Base-by-base conservation (phyloP, 2,888 invertebrate species). In the Beris chalybata region DNA sequence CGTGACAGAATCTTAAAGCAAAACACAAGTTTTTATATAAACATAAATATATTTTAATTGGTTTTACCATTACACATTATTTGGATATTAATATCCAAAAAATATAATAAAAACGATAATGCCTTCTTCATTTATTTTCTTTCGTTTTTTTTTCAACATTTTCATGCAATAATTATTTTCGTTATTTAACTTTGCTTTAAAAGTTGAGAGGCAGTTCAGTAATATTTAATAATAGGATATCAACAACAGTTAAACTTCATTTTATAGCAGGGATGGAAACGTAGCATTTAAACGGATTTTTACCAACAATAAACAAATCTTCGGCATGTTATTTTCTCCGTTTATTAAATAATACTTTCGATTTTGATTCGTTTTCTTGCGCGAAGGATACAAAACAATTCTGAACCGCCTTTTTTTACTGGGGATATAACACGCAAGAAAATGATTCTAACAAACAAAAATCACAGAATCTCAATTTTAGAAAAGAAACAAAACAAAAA, bases 41-140 rank as follows among this genome's bases (percentile, higher is more conserved):
- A 59, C 59, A 59, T 59, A 59, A 59, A 59, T 59, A 59, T 31
- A 48, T 30, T 48, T 48, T 50, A 4, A 31, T 59, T 59, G 48
- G 59, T 59, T 59, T 59, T 50, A 59, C 50, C 59, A 59, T 48
- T 29, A 59, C 48, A 59, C 50, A 59, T 48, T 31, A 59, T 12
- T 59, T 59, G 48, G 50, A 59, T 48, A 59, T 48, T 48, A 48
- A 58, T 58, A 58, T 12, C 22, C 4, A 44, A 56, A 56, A 56
- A 13, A 44, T 11, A 11, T 12, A 29, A 47, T 59, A 7, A 38
- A 38, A 38, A 38, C 38, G 38, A 38, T 48, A 48, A n/a, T 50
- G 22, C 22, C 43, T 56, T 29, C 43, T 56, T 29, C 5, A n/a
- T 58, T n/a, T 22, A 57, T 5, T 44, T 45, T 32, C 30, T 9